Evolutionary conservation across 2,113 vertebrate genomes (phyloP), one percentile per base, ranked within the genome.

Genomic region (Hypocryptadius cinnamomeus): DNA sequence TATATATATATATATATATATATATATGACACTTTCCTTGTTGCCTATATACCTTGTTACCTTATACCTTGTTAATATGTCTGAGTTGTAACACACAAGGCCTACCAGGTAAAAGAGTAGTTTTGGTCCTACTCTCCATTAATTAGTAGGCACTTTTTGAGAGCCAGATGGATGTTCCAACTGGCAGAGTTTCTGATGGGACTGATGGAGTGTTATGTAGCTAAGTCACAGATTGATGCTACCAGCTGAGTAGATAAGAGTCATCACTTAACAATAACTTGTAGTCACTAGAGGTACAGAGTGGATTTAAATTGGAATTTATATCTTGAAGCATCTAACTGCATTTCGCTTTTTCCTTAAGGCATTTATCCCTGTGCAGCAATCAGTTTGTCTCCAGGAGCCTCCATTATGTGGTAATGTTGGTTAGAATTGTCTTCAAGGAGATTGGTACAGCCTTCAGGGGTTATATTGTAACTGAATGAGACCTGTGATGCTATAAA

Each of bases 261-360:
- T 78, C 45, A 79, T 79, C 51, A 37, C 66, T 79, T 91, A 56
- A 79, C n/a, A 92, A 45, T 65, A 79, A 79, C 65, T 70, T 74
- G 44, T 45, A 90, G 54, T 91, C 39, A 78, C 54, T 73, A 83
- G 63, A 31, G 31, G 56, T 73, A n/a, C 61, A 66, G 48, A 70
- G 54, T 61, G 20, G 15, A 73, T 83, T 85, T 84, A 85, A 91
- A 95, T 25, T 69, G 68, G 31, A 69, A 35, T 81, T 78, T 81
- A 13, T 90, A 27, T 91, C 72, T 90, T 89, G 27, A 87, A 84
- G 33, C 66, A 80, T 82, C 82, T 88, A 11, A 89, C 42, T 87
- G 28, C 89, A 70, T 92, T 91, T 90, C 61, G 37, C 40, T 61
- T 94, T 91, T 79, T 85, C 60, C 37, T 96, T 56, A 89, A 80